Percentiles rank a stretch among this genome's conserved stretches.
These are phyloP conservation scores for Diabrotica virgifera DNA, from an alignment of 1,140 invertebrate genomes.

Conservation along the genomic window DNA sequence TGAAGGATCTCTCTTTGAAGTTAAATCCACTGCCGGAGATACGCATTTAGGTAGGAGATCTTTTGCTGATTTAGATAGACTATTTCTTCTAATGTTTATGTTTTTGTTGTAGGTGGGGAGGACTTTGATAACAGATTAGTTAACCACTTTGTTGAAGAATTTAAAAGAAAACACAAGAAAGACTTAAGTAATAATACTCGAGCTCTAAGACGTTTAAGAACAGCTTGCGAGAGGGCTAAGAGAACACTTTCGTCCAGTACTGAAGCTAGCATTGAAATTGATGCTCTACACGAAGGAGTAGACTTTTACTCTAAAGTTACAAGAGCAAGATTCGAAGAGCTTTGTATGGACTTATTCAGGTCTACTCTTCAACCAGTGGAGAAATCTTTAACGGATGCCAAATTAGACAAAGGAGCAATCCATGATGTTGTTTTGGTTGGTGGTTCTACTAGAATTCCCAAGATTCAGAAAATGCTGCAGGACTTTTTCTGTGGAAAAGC, in stretches of 20 bases:
- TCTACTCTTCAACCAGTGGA: constrained; percentile 70
- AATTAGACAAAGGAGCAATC: constrained; percentile 67
- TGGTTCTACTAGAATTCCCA: constrained; percentile 65
- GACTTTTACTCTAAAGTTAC: constrained; percentile 87
- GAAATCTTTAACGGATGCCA: constrained; percentile 70
- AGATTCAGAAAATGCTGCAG: constrained; percentile 64
- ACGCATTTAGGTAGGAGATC: constrained; percentile 50
- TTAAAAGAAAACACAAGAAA: constrained; percentile 81
- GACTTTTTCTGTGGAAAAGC: constrained; percentile 65
- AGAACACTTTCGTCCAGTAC: constrained; percentile 65
- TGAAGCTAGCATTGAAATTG: constrained; percentile 70
- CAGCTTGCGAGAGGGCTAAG: constrained; percentile 71
- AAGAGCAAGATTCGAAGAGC: constrained; percentile 81
- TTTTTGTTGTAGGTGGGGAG: constrained; percentile 64
- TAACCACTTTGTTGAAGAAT: constrained; percentile 70
- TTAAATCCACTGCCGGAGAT: constrained; percentile 75
- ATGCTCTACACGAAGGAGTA: constrained; percentile 72
- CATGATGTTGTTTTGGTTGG: constrained; percentile 63
- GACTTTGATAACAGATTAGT: constrained; percentile 85
- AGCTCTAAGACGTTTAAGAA: constrained; percentile 72
- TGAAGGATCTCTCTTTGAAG: constrained; percentile 78
- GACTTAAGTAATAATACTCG: constrained; percentile 72
- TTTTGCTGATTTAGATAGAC: too few relatives aligned
- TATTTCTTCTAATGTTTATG: too few relatives aligned
- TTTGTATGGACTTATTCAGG: constrained; percentile 78